A percentile compares a stretch with the other conserved stretches of the same genome.
Evolutionary conservation across 1,140 invertebrate species (phyloP).

Genomic region (Bombyx mori): DNA sequence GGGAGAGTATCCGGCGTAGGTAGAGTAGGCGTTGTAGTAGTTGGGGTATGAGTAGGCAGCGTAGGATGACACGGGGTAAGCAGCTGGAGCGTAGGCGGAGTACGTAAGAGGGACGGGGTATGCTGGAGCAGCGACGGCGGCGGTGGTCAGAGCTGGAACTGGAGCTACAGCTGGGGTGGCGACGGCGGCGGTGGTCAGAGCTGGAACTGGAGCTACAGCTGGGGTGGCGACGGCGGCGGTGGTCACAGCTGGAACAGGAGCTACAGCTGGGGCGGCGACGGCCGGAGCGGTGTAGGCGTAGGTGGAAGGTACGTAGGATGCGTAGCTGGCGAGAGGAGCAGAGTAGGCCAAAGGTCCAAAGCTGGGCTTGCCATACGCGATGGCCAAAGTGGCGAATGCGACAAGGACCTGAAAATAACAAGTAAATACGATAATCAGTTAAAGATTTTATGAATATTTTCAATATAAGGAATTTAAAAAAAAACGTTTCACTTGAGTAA

Average conservation of each 20-base stretch:
- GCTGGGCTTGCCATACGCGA: constrained; percentile 13
- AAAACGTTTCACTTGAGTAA: no score
- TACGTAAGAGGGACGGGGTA: constrained; percentile 9
- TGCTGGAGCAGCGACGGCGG: constrained; percentile 7
- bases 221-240: constrained; percentile 6
- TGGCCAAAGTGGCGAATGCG: constrained; percentile 10
- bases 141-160: not conserved
- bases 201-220: not conserved
- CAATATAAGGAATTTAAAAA: no score
- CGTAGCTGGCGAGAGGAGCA: constrained; percentile 5
- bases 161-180: not conserved
- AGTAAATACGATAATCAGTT: no score
- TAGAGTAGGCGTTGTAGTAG: constrained; percentile 1
- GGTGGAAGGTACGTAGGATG: constrained; percentile 1
- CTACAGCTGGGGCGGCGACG: not conserved
- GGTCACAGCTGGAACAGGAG: not conserved
- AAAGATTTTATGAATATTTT: no score
- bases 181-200: not conserved
- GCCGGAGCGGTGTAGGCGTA: constrained; percentile 3
- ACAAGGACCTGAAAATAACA: constrained; percentile 10
- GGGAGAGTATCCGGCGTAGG: not conserved
- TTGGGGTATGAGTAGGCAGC: constrained; percentile 5
- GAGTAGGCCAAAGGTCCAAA: constrained; percentile 7
- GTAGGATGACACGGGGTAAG: constrained; percentile 4
- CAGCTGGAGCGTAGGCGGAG: not conserved